Percentiles rank a stretch among this genome's conserved stretches.
These are phyloP conservation scores for Fissipunctia ypsillon DNA, from an alignment of 2,888 invertebrate genomes.

Conservation along the genomic window DNA sequence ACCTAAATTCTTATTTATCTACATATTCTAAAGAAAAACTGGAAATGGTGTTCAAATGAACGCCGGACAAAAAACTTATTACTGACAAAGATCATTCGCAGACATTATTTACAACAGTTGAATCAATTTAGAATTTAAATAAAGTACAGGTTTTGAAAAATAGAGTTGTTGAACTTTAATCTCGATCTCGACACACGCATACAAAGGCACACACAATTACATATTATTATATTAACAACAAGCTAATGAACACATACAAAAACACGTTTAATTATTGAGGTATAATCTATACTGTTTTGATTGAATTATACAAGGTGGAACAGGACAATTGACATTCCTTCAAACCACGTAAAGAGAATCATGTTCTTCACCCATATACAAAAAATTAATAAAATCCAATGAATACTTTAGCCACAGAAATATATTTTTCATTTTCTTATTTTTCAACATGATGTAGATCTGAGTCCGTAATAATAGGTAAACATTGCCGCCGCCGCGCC, in stretches of 20 bases:
- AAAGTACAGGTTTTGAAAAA: not conserved
- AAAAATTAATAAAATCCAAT: too few relatives aligned
- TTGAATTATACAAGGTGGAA: too few relatives aligned
- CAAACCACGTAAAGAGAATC: too few relatives aligned
- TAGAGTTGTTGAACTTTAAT: conserved; percentile 26
- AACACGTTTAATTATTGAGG: conserved; percentile 47
- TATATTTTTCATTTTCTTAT: too few relatives aligned
- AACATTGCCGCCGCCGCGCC: too few relatives aligned
- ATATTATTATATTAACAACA: conserved; percentile 44
- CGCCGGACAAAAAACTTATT: not conserved
- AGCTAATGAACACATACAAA: conserved; percentile 65
- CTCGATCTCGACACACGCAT: conserved; percentile 19
- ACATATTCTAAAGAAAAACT: conserved; percentile 46
- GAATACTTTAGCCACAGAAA: too few relatives aligned
- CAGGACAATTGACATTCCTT: too few relatives aligned
- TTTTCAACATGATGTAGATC: too few relatives aligned
- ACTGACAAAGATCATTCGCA: not conserved
- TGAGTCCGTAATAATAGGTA: too few relatives aligned
- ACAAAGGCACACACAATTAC: conserved; percentile 40
- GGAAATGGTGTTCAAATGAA: conserved; percentile 34
- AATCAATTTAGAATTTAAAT: conserved; percentile 17
- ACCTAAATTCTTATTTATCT: conserved; percentile 51
- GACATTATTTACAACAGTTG: conserved; percentile 10
- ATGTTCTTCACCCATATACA: too few relatives aligned
- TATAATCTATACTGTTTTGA: conserved; percentile 46